Base-by-base conservation (phyloP, 2,888 invertebrate genomes). In the Megamerina dolium region DNA sequence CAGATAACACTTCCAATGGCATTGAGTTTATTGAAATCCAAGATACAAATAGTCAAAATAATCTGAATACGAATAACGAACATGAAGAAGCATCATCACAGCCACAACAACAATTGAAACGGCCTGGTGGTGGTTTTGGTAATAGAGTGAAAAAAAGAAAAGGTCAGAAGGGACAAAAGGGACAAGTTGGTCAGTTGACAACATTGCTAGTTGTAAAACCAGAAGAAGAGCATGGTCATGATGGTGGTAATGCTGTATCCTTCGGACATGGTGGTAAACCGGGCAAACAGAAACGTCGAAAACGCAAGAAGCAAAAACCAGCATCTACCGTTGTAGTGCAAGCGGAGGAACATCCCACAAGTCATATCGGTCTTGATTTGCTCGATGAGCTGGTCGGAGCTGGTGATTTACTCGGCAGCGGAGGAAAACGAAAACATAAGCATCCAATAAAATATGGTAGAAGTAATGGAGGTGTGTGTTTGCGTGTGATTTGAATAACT, bases 391-490 rank as follows among this genome's bases (percentile, higher is more conserved):
- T 65, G 45, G 46, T 51, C n/a, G 58, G 54, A 26, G 39, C 52
- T 4, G 57, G 52, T 14, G 55, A 54, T 32, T 49, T 50, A 31
- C 30, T 51, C 21, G 50, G 53, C 34, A 37, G 43, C 26, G 52
- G 47, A 33, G 54, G 53, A 42, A 52, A 51, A 34, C 50, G 49
- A 45, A 66, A 66, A 54, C 59, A 62, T 48, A 68, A 66, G 55
- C 53, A 58, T 48, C 64, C 65, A 53, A 56, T 60, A 52, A 71
- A 69, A 63, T 67, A 70, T 68, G 71, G 72, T 72, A 72, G 69
- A 70, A 67, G 65, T 66, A 63, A 61, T 58, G 65, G 65, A 65
- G 65, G 65, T 65, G 66, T 64, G 64, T 64, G 64, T 67, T 68
- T 66, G 64, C 57, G 64, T 64, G 63, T 61, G 58, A 57, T 64